Base-by-base conservation (phyloP, 2,113 vertebrate genomes). In the Erythrolamprus reginae region DNA sequence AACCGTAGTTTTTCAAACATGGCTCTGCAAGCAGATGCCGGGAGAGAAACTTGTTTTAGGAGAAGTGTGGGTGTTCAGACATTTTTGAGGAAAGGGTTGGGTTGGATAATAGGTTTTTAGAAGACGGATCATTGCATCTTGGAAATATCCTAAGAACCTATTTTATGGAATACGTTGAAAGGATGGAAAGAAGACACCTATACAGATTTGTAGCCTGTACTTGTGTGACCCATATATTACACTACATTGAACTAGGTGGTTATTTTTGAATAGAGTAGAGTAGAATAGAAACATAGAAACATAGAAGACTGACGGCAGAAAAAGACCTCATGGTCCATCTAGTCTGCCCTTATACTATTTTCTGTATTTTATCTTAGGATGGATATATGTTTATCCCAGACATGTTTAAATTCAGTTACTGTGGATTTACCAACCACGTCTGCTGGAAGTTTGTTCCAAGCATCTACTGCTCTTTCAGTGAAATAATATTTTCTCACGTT, bases 11-110 rank as follows among this genome's bases (percentile, higher is more conserved):
- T 95, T 94, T 89, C 77, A n/a, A 82, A 23, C 47, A 88, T 7
- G 6, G n/a, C 33, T 92, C 90, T 86, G 87, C 26, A 47, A 82
- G 85, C 56, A 24, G 82, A 93, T 93, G 85, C 90, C 94, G 94
- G 86, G 50, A 92, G 93, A 89, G 9, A 89, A 92, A 10, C 85
- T 89, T 61, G 65, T 94, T 96, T 90, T 52, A 91, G 91, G 95
- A 95, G 89, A 94, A 88, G 82, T 52, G 58, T 92, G 92, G 93
- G 92, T 95, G 92, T 95, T 94, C 94, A 89, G 92, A 89, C 65
- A 88, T 94, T 95, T 94, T 90, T 86, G 94, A 0, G 0, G 0
- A 86, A 95, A 94, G 91, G 91, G 85, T 82, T 89, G 84, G 84
- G 10, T 0, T 51, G 91, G 65, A 65, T 92, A 87, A 89, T 55